Evolutionary conservation across 2,113 vertebrate species (phyloP), one percentile per base, ranked within the genome.

Genomic region (Entomyzon cyanotis): DNA sequence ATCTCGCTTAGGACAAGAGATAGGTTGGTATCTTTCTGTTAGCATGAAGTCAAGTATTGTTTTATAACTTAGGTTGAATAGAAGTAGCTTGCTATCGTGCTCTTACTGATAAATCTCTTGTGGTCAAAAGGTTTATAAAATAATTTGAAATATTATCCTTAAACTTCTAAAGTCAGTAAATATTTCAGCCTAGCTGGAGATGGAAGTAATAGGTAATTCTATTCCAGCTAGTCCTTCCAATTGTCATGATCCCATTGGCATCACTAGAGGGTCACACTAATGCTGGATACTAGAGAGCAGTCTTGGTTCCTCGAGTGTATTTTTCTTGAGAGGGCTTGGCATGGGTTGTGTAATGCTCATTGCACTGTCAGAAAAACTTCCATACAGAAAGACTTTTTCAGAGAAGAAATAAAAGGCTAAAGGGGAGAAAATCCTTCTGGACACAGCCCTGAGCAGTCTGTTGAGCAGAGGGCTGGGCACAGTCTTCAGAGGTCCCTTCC

Each of bases 1-100:
- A 52, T 98, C 98, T 60, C 93, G 9, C n/a, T 64, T 98, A 69
- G 98, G 98, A 79, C 82, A 19, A 74, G 98, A 98, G 95, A 98
- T 98, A 96, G 98, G 98, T 98, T 95, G 93, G 98, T 96, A 87
- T 92, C 58, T 68, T 71, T 71, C 69, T 49, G 5, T 70, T 64
- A 23, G 11, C 52, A 37, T 84, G 4, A 90, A 67, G 13, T 44
- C 39, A 47, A 46, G 15, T 44, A 15, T 31, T 63, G 42, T 25
- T 77, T 55, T 65, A 7, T 70, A 80, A 56, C 28, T 70, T 62
- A 56, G 0, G 0, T 25, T 87, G 62, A 75, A 28, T 25, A 85
- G 42, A 64, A 73, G 37, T 31, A 83, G 58, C 7, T 37, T 64
- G 9, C 52, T 75, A 24, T 59, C 47, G 8, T 18, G 14, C 33